These are phyloP conservation scores for Amorpha juglandis DNA, from an alignment of 2,888 invertebrate genomes.

Conservation along the genomic window DNA sequence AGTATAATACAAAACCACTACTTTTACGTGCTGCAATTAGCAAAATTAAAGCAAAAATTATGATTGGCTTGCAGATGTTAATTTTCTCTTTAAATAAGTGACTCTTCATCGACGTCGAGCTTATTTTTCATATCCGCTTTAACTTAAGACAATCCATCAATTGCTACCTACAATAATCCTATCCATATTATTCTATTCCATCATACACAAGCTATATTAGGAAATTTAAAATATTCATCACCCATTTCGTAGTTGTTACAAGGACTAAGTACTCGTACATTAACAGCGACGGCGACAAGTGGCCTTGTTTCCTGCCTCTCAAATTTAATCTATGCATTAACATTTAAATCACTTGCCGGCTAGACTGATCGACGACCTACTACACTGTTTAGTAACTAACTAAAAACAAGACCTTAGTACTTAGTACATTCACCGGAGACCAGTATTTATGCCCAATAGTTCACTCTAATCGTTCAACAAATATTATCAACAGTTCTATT, in stretches of 20 bases:
- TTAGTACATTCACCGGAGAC: no score
- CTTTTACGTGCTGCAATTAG: no score
- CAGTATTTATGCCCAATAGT: no score
- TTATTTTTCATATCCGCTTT: not conserved
- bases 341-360: constrained; percentile 8
- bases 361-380: constrained; percentile 6
- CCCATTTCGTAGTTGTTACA: constrained; percentile 3
- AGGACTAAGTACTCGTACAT: constrained; percentile 17
- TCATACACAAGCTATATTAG: not conserved
- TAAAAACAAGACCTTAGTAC: not conserved
- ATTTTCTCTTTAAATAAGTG: no score
- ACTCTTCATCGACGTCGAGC: no score
- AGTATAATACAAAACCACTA: no score
- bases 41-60: no score
- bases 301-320: constrained; percentile 21
- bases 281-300: not conserved
- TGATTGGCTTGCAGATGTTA: no score
- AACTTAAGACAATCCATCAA: constrained; percentile 2
- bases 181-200: not conserved
- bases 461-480: no score
- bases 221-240: constrained; percentile 8
- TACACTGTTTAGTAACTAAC: not conserved
- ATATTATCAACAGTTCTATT: no score
- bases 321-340: constrained; percentile 19
- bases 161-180: not conserved